A percentile compares a stretch with the other conserved stretches of the same genome.
These are phyloP conservation scores for Tupaia chinensis DNA, from an alignment of 2,113 vertebrate species.

Conservation along the genomic window DNA sequence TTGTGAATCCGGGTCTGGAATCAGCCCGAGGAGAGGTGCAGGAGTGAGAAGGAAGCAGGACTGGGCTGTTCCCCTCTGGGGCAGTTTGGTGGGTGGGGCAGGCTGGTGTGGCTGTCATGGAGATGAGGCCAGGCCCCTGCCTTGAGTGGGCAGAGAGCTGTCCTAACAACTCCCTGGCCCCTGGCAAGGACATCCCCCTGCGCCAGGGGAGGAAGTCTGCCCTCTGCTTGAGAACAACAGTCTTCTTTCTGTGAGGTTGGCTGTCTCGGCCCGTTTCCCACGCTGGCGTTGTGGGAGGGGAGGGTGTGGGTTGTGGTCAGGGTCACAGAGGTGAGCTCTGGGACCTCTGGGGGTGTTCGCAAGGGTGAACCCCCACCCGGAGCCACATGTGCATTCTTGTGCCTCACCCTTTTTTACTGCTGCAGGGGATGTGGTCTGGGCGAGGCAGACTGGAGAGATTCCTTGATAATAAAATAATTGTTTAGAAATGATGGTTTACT, in stretches of 20 bases:
- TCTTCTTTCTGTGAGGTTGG: slow-evolving; percentile 42
- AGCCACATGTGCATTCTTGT: not conserved
- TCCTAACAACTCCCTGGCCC: slow-evolving; percentile 16
- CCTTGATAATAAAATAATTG: slow-evolving; percentile 47
- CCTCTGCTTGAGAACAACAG: not conserved
- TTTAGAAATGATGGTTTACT: slow-evolving; percentile 25
- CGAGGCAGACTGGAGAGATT: slow-evolving; percentile 44
- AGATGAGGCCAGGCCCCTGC: not conserved
- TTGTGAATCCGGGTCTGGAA: not conserved
- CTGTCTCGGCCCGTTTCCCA: slow-evolving; percentile 10
- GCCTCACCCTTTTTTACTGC: not conserved
- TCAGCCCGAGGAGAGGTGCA: too few species aligned
- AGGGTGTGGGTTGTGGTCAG: not conserved
- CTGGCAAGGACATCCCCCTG: not conserved
- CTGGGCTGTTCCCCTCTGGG: not conserved
- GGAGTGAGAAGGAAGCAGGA: slow-evolving; percentile 10
- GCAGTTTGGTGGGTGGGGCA: not conserved
- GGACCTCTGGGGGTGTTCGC: not conserved
- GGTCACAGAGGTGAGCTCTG: slow-evolving; percentile 13
- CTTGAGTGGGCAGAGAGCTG: not conserved
- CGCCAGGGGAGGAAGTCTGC: slow-evolving; percentile 28
- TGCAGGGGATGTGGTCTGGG: not conserved
- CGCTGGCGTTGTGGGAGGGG: not conserved
- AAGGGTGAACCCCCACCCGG: too few species aligned
- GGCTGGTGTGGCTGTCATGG: not conserved